Conservation (phyloP, 2,888 invertebrate genomes). For the Lysandra bellargus region DNA sequence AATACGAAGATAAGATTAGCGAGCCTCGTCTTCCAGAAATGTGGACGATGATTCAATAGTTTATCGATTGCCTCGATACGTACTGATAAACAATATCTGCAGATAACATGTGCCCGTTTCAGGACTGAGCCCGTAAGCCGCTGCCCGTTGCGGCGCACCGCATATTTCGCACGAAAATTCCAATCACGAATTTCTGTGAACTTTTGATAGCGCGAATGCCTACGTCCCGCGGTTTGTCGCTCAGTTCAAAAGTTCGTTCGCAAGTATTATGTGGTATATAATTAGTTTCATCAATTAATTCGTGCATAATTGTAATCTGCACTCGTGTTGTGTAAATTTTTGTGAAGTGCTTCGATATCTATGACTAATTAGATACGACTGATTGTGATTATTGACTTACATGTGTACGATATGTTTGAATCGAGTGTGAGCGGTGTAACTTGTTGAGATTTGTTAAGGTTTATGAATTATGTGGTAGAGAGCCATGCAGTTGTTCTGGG, state of each 20-base stretch:
- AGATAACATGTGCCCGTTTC: neutral
- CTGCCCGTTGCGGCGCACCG: neutral
- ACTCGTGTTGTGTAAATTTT: neutral
- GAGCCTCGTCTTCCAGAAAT: constrained; percentile 26
- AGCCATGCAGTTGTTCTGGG: constrained; percentile 28
- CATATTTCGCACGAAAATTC: neutral
- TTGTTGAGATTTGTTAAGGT: constrained; percentile 14
- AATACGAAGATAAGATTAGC: constrained; percentile 29
- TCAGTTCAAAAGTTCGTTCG: constrained; percentile 5
- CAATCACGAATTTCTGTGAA: constrained; percentile 5
- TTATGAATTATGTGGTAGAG: neutral
- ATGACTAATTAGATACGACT: neutral
- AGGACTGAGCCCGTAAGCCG: constrained; percentile 3
- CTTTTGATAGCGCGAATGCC: constrained; percentile 7
- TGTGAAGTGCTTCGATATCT: constrained; percentile 2
- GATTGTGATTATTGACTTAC: neutral
- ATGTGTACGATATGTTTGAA: neutral
- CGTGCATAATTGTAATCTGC: neutral
- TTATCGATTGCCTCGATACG: constrained; percentile 38
- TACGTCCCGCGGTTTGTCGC: constrained; percentile 16
- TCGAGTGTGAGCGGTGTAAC: neutral
- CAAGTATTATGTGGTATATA: constrained; percentile 27
- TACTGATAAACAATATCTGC: constrained; percentile 34
- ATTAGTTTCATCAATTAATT: neutral
- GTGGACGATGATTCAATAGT: constrained; percentile 31